Conservation (phyloP, 2,888 invertebrate species). For the Tigriopus californicus region DNA sequence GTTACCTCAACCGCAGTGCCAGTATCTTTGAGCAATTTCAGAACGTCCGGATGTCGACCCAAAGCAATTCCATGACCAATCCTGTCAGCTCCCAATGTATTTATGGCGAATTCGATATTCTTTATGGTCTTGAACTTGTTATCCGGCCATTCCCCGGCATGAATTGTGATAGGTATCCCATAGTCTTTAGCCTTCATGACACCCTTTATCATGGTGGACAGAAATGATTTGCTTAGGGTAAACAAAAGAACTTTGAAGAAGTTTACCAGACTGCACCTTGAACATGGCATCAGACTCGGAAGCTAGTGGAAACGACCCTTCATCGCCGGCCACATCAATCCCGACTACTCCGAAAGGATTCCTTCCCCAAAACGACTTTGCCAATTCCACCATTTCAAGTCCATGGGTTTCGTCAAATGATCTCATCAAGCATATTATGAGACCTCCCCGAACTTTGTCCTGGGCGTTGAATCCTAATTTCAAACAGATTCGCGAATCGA, state of each 20-base stretch:
- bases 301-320: neutral
- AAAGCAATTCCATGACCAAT: neutral
- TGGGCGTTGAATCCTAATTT: neutral
- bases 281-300: no score
- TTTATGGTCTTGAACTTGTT: neutral
- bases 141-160: conserved; percentile 6
- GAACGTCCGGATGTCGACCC: neutral
- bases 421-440: neutral
- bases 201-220: no score
- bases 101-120: neutral
- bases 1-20: neutral
- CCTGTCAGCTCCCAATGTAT: neutral
- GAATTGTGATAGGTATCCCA: neutral
- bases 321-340: neutral
- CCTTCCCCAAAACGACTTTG: neutral
- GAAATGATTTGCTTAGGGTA: no score
- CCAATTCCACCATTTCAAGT: neutral
- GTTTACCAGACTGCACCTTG: no score
- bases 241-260: no score
- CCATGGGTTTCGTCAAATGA: neutral
- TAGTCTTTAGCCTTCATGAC: neutral
- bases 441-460: neutral
- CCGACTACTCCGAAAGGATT: neutral
- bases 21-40: neutral
- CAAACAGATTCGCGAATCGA: neutral